Base-by-base conservation (phyloP, 2,888 invertebrate species). In the Eupithecia abbreviata region DNA sequence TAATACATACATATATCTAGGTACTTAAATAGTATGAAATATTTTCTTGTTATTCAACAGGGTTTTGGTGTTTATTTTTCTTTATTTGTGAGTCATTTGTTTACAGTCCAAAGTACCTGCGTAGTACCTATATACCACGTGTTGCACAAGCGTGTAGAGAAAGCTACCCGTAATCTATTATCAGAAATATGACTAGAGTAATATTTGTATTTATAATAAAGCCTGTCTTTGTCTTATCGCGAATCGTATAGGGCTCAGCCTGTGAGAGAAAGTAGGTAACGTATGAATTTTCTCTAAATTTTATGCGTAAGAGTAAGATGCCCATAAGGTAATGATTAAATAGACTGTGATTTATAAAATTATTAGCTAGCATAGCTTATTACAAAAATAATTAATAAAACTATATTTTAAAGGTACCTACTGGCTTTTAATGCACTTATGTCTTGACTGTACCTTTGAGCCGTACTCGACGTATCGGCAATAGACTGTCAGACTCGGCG, bases 81-180 rank as follows among this genome's bases (percentile, higher is more conserved):
- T 76, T 70, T 15, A 74, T 77, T 41, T 49, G 45, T 81, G 82
- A 76, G 68, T 81, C 82, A 82, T 80, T 76, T 82, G 78, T 82
- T 82, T 75, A 80, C 76, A 62, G 30, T 30, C 62, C 30, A 62
- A 51, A 76, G 73, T 72, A 73, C 30, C 30, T 30, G 30, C 45
- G 74, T 74, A 72, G 73, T 58, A n/a, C n/a, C n/a, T n/a, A 41
- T 15, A 68, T 18, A 55, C 65, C 80, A 81, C 81, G 81, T 82
- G 82, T 80, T 47, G 30, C 80, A 71, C 75, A 76, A 77, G 77
- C 68, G 73, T 45, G 43, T 43, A 62, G 41, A 67, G 73, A 73
- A 75, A 78, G 77, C 49, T 51, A 55, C 74, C 73, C 74, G 74
- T 72, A 70, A 76, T 78, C 76, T 78, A 74, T 76, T 76, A 78